Conservation (phyloP, 1,140 invertebrate genomes). For the Andrena cerasifolii region DNA sequence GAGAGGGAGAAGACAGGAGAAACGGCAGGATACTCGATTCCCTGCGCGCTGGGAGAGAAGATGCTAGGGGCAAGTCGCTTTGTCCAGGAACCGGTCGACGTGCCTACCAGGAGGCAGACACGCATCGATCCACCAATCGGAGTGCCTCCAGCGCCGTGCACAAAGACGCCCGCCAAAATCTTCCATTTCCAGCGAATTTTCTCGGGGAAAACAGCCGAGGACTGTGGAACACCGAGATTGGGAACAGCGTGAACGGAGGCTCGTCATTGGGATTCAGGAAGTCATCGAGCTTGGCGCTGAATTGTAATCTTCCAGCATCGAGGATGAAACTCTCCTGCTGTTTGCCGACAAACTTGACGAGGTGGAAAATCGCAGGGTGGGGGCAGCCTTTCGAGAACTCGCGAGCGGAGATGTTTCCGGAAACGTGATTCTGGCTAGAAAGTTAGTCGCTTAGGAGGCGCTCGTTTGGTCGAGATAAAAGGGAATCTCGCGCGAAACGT, state of each 20-base stretch:
- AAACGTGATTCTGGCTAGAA: background rate
- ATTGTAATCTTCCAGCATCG: no score
- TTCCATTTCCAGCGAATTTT: background rate
- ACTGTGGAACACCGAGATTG: no score
- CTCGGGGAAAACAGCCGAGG: background rate
- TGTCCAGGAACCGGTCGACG: slow-evolving; percentile 70
- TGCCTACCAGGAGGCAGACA: slow-evolving; percentile 66
- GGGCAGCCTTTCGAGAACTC: no score
- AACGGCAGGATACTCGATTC: slow-evolving; percentile 65
- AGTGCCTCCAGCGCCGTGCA: slow-evolving; percentile 31
- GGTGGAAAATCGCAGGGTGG: no score
- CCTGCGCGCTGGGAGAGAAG: slow-evolving; percentile 50
- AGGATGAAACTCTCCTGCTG: no score
- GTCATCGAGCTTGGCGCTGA: no score
- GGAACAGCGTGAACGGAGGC: no score
- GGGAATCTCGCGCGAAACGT: slow-evolving; percentile 21
- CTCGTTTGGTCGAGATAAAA: background rate
- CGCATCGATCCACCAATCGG: slow-evolving; percentile 67
- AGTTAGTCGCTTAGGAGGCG: background rate
- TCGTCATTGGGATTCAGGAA: no score
- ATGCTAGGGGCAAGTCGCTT: slow-evolving; percentile 67
- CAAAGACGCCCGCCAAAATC: slow-evolving; percentile 15
- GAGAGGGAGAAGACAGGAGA: slow-evolving; percentile 33
- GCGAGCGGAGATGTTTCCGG: background rate
- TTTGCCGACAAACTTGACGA: no score